phyloP scores from a whole-genome alignment of 2,797 vertebrate genomes.

The Pangasius krempfi region DNA sequence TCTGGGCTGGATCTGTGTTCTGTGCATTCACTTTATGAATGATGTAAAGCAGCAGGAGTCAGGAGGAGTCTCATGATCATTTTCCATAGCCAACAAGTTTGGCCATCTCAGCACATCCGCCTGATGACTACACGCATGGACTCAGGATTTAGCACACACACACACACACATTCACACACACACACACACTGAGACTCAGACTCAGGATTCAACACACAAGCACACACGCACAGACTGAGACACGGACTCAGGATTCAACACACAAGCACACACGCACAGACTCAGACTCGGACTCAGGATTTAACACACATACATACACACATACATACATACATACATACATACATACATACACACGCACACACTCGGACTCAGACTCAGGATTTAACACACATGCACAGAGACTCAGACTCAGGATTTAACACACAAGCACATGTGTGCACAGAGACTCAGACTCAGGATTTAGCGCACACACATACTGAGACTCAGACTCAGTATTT shows the following conservation, averaged over 20 bases:
- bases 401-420: too few relatives aligned
- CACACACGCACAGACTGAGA: too few relatives aligned
- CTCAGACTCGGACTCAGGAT: too few relatives aligned
- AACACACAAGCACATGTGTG: neutral
- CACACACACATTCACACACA: neutral
- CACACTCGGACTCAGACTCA: neutral
- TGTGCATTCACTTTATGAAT: neutral
- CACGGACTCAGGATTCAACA: too few relatives aligned
- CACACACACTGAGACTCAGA: neutral
- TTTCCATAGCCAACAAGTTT: constrained; percentile 50
- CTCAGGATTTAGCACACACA: too few relatives aligned
- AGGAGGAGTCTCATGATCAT: constrained; percentile 46
- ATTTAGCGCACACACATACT: neutral
- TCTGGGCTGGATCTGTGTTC: neutral
- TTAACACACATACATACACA: too few relatives aligned
- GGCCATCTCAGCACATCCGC: constrained; percentile 71
- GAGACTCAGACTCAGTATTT: neutral
- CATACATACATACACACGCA: neutral
- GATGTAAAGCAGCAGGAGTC: neutral
- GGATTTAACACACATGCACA: too few relatives aligned
- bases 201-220: neutral
- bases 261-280: too few relatives aligned
- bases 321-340: too few relatives aligned
- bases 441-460: neutral
- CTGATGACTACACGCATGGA: constrained; percentile 64